Conservation (phyloP, 2,888 invertebrate species). For the Thalpophila matura region DNA sequence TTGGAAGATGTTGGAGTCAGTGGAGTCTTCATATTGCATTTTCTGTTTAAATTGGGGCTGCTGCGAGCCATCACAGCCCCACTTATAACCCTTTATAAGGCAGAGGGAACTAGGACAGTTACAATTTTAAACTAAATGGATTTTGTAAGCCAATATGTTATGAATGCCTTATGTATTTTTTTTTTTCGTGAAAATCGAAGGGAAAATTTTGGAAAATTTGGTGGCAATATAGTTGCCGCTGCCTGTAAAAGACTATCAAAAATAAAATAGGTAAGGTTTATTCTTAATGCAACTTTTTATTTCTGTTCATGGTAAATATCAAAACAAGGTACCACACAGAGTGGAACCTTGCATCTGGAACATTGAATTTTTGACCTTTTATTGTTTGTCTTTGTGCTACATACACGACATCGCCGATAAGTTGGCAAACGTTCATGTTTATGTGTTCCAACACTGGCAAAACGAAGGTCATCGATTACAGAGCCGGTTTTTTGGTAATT, state of each 20-base stretch:
- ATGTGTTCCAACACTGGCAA: conserved; percentile 41
- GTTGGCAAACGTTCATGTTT: conserved; percentile 31
- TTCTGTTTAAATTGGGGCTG: conserved; percentile 15
- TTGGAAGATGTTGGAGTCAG: conserved; percentile 4
- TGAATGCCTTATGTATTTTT: conserved; percentile 29
- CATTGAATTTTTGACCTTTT: conserved; percentile 53
- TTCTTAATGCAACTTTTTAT: conserved; percentile 32
- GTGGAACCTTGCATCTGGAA: conserved; percentile 50
- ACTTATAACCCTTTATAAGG: conserved; percentile 35
- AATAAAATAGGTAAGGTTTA: conserved; percentile 32
- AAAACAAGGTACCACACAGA: conserved; percentile 52
- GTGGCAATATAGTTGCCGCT: conserved; percentile 49
- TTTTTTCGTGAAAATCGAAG: conserved; percentile 25
- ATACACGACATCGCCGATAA: conserved; percentile 47
- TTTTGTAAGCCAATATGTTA: conserved; percentile 37
- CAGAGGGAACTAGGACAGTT: conserved; percentile 36
- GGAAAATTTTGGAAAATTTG: conserved; percentile 35
- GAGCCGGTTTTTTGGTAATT: conserved; percentile 36
- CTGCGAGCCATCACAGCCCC: conserved; percentile 23
- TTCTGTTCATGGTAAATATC: conserved; percentile 40
- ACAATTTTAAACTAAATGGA: conserved; percentile 33
- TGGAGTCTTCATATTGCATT: too few species aligned
- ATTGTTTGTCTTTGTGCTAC: conserved; percentile 51
- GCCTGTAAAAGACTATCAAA: conserved; percentile 29
- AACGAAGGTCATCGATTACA: conserved; percentile 44